Percentiles rank a stretch among this genome's conserved stretches.
Evolutionary conservation across 53 echinoderm and acorn worm genomes (phyloP).

Genomic region (Stichopus horrens): DNA sequence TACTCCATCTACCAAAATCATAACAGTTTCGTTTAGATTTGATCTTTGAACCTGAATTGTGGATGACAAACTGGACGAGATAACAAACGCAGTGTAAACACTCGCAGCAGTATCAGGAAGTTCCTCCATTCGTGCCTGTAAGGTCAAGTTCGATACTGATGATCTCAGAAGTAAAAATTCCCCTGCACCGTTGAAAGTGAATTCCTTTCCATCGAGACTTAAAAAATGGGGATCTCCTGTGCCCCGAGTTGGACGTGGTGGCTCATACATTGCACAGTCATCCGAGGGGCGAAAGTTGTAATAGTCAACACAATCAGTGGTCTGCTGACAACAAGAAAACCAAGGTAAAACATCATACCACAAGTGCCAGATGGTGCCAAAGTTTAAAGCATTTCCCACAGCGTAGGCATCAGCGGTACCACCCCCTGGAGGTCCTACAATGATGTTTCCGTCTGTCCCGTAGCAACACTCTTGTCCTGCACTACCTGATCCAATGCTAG

Average conservation of each 20-base stretch:
- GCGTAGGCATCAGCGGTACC: slow-evolving; percentile 61
- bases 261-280: slow-evolving; percentile 56
- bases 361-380: slow-evolving; percentile 46
- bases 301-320: slow-evolving; percentile 43
- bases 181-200: slow-evolving; percentile 67
- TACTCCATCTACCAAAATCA: slow-evolving; percentile 48
- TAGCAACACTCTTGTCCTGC: slow-evolving; percentile 71
- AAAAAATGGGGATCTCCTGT: slow-evolving; percentile 63
- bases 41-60: slow-evolving; percentile 59
- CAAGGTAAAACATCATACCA: slow-evolving; percentile 60
- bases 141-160: slow-evolving; percentile 43
- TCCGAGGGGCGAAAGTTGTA: slow-evolving; percentile 63
- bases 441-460: slow-evolving; percentile 51
- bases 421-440: slow-evolving; percentile 57
- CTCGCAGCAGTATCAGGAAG: slow-evolving; percentile 50
- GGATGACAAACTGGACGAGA: slow-evolving; percentile 52
- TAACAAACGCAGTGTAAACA: slow-evolving; percentile 60
- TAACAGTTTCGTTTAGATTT: slow-evolving; percentile 38
- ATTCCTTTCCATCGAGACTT: slow-evolving; percentile 56
- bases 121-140: slow-evolving; percentile 67
- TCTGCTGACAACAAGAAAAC: slow-evolving; percentile 51
- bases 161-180: slow-evolving; percentile 61
- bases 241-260: slow-evolving; percentile 57
- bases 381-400: slow-evolving; percentile 2
- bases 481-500: slow-evolving; percentile 40